These are phyloP conservation scores for Machaerirhynchus nigripectus DNA, from an alignment of 2,113 vertebrate species.

Conservation along the genomic window DNA sequence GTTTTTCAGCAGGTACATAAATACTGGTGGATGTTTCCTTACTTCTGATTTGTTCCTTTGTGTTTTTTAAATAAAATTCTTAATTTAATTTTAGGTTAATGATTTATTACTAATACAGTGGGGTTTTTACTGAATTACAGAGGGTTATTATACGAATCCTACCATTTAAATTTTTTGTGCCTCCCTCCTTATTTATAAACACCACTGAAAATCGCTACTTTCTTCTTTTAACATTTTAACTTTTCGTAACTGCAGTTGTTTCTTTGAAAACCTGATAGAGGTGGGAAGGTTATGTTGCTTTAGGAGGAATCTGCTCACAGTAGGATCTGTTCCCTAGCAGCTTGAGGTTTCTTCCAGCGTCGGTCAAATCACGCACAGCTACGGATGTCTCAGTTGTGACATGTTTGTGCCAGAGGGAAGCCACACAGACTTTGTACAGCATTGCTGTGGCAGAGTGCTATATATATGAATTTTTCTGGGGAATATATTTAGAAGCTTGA, in stretches of 20 bases:
- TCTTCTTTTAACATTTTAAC: background rate
- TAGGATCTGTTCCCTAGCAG: background rate
- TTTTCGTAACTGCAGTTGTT: background rate
- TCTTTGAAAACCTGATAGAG: background rate
- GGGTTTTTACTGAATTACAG: background rate
- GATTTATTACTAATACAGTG: background rate
- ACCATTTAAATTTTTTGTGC: background rate
- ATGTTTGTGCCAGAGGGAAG: constrained; percentile 41
- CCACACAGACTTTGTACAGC: background rate
- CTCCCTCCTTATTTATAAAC: background rate
- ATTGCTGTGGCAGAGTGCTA: background rate
- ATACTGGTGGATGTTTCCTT: background rate
- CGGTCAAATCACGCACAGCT: background rate
- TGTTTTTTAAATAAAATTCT: background rate
- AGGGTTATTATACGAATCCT: background rate
- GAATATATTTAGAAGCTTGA: constrained; percentile 29
- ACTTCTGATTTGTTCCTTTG: background rate
- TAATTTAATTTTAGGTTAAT: background rate
- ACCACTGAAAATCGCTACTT: accelerated
- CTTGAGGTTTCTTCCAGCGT: background rate
- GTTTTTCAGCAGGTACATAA: background rate
- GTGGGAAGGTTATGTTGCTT: background rate
- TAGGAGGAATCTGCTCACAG: background rate
- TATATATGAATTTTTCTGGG: background rate
- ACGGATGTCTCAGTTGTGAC: constrained; percentile 10